Evolutionary conservation across 1,140 invertebrate genomes (phyloP).

Genomic region (Philotrypesis tridentata): DNA sequence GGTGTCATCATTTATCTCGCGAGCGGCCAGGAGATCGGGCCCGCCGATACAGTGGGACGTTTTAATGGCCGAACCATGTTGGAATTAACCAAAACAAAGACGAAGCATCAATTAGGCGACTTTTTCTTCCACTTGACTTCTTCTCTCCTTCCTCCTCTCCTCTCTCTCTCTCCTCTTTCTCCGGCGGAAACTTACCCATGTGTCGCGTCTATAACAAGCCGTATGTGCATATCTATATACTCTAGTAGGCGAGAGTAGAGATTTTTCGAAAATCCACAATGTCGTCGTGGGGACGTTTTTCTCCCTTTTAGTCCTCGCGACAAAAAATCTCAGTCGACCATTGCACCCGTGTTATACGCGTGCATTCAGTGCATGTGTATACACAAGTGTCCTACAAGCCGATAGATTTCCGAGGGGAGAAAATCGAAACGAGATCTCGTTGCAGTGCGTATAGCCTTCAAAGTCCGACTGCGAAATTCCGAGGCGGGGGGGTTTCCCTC

Average conservation of each 20-base stretch:
- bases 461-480: too few species aligned
- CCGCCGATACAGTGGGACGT: conserved; percentile 74
- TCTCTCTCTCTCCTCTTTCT: conserved; percentile 37
- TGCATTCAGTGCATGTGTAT: too few species aligned
- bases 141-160: conserved; percentile 28
- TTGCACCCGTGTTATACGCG: too few species aligned
- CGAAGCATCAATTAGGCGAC: conserved; percentile 77
- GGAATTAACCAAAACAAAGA: conserved; percentile 78
- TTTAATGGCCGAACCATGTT: conserved; percentile 78
- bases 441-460: too few species aligned
- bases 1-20: conserved; percentile 76
- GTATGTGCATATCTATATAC: background rate
- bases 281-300: too few species aligned
- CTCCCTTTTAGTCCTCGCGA: too few species aligned
- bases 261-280: conserved; percentile 24
- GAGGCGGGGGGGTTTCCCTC: too few species aligned
- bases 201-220: too few species aligned
- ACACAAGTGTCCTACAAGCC: too few species aligned
- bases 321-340: too few species aligned
- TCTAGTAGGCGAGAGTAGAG: background rate
- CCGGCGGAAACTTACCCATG: background rate
- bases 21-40: conserved; percentile 67
- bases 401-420: too few species aligned
- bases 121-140: conserved; percentile 68
- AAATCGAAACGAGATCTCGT: too few species aligned